Conservation (phyloP, 2,888 invertebrate species). For the Amphipyra tragopoginis region DNA sequence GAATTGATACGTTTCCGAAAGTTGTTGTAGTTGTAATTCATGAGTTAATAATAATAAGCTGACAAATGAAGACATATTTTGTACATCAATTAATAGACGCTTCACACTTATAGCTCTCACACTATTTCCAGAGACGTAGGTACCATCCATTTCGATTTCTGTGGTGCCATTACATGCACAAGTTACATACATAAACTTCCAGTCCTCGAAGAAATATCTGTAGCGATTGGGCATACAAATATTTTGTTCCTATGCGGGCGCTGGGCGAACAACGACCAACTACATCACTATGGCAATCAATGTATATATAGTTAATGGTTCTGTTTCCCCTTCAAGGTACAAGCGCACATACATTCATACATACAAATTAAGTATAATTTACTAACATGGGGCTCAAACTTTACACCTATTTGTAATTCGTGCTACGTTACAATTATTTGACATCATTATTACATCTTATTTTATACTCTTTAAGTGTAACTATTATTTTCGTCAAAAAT, state of each 20-base stretch:
- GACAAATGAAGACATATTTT: constrained; percentile 15
- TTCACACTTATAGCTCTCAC: constrained; percentile 1
- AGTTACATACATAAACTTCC: constrained; percentile 1
- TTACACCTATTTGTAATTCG: constrained; percentile 40
- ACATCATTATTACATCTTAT: constrained; percentile 38
- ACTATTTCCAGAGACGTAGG: not conserved
- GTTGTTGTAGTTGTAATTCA: constrained; percentile 69
- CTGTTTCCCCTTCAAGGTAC: not conserved
- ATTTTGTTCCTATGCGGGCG: constrained; percentile 24
- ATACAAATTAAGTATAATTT: constrained; percentile 12
- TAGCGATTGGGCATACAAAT: constrained; percentile 24
- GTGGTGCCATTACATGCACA: not conserved
- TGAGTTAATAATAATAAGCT: constrained; percentile 25
- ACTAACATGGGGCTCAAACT: constrained; percentile 33
- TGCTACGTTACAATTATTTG: constrained; percentile 40
- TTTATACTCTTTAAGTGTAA: constrained; percentile 23
- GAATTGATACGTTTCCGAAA: constrained; percentile 71
- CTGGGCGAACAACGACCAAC: constrained; percentile 16
- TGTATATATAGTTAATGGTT: not conserved
- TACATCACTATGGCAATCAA: constrained; percentile 16
- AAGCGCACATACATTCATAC: constrained; percentile 13
- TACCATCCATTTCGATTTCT: no score
- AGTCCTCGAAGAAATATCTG: constrained; percentile 16
- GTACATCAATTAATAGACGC: not conserved
- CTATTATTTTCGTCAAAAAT: constrained; percentile 18